Base-by-base conservation (phyloP, 64 coral and sea anemone genomes). In the Montipora cactus region DNA sequence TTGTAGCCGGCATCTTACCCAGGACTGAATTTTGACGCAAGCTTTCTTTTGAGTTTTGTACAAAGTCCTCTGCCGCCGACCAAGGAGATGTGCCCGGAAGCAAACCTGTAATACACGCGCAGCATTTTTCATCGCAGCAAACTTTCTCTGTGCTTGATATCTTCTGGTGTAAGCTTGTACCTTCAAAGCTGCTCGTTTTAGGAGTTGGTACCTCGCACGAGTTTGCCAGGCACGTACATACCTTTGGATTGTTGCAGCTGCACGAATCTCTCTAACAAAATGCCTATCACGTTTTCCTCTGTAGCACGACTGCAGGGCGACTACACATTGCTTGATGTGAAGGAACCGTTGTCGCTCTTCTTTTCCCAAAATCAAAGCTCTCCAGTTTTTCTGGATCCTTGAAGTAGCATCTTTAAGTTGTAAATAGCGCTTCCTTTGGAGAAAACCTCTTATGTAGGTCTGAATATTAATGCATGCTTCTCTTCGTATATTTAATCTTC, bases 21-120 rank as follows among this genome's bases (percentile, higher is more conserved):
- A 44, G 13, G 95, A 91, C 61, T 99, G 97, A 11, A 99, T 92
- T 72, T 83, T 76, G 51, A 95, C 23, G 9, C 82, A 90, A 18
- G 94, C 94, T 80, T 48, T 14, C 45, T 77, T 88, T 14, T 81
- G 48, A 18, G 44, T 46, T 15, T 74, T 18, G 87, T 89, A 94
- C 67, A 46, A 44, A 2, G 4, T 47, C 49, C 14, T 76, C 13
- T 81, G 66, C 45, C 64, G 50, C 14, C 89, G 80, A 67, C 89
- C 74, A 15, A 90, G 37, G 28, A 89, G 14, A 90, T 14, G 48
- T 4, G 78, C 79, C 44, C 79, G 81, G 68, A 88, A 66, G 23
- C 76, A 61, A 2, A 37, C 64, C 61, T 94, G 93, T n/a, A 94
- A 51, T 48, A 49, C 45, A 5, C 80, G 9, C 0, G 68, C 23